A percentile compares a stretch with the other conserved stretches of the same genome.
These are phyloP conservation scores for Epirrita christyi DNA, from an alignment of 2,888 invertebrate species.

Conservation along the genomic window DNA sequence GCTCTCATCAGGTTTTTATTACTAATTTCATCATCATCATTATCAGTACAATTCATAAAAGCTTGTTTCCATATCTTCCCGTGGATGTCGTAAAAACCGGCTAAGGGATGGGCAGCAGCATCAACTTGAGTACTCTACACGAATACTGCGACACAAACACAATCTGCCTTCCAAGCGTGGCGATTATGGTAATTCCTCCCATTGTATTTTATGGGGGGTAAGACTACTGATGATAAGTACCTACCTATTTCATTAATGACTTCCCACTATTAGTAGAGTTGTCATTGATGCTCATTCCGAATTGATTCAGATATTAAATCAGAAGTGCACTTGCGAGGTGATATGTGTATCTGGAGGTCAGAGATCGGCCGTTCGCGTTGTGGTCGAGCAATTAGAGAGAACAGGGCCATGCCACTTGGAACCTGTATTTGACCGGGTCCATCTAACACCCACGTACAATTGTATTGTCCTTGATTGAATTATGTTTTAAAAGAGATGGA, in stretches of 20 bases:
- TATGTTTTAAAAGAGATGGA: conserved; percentile 8
- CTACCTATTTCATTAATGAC: conserved; percentile 8
- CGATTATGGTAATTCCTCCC: too few relatives aligned
- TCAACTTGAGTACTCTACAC: too few relatives aligned
- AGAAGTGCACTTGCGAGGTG: conserved; percentile 53
- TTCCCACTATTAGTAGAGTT: conserved; percentile 8
- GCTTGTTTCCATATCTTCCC: too few relatives aligned
- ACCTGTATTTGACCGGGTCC: conserved; percentile 65
- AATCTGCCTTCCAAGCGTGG: too few relatives aligned
- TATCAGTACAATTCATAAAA: too few relatives aligned
- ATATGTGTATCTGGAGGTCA: conserved; percentile 75
- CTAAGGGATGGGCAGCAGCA: too few relatives aligned
- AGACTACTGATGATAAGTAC: too few relatives aligned
- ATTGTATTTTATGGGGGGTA: too few relatives aligned
- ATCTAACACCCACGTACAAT: conserved; percentile 66
- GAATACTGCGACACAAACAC: too few relatives aligned
- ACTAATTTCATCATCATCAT: too few relatives aligned
- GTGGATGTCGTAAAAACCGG: too few relatives aligned
- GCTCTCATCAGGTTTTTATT: too few relatives aligned
- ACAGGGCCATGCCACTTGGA: conserved; percentile 56
- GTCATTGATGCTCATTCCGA: conserved; percentile 20
- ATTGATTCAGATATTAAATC: conserved; percentile 40
- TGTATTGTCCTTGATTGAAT: conserved; percentile 26
- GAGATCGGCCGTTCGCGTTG: conserved; percentile 76
- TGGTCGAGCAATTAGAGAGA: conserved; percentile 70